Evolutionary conservation across 2,888 invertebrate species (phyloP).

Genomic region (Masnerella sp.): DNA sequence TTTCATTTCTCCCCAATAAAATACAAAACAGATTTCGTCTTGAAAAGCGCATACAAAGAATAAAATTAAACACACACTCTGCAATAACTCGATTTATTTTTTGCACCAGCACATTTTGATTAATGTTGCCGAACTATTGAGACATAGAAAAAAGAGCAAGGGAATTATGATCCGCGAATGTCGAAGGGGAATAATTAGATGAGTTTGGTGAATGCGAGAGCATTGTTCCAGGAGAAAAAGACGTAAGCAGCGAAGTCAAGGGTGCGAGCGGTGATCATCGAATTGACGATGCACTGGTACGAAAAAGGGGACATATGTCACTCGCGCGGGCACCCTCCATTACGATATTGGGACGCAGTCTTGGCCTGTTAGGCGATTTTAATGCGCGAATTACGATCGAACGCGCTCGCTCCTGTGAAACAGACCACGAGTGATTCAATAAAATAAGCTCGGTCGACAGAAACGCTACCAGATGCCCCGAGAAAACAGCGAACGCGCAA

Average conservation of each 20-base stretch:
- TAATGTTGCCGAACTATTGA: constrained; percentile 8
- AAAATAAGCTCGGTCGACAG: constrained; percentile 48
- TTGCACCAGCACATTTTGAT: constrained; percentile 9
- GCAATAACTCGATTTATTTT: neutral
- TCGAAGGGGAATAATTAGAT: constrained; percentile 62
- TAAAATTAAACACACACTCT: too few relatives aligned
- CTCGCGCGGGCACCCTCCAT: constrained; percentile 70
- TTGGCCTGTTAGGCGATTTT: constrained; percentile 57
- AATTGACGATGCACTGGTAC: constrained; percentile 72
- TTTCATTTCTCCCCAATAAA: neutral
- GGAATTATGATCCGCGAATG: constrained; percentile 45
- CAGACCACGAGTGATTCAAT: constrained; percentile 58
- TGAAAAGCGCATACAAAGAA: too few relatives aligned
- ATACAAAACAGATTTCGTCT: too few relatives aligned
- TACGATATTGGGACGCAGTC: constrained; percentile 70
- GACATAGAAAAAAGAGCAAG: constrained; percentile 33
- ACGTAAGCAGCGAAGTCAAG: constrained; percentile 52
- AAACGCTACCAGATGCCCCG: constrained; percentile 54
- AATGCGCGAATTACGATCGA: constrained; percentile 63
- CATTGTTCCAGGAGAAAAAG: constrained; percentile 59
- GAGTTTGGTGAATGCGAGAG: constrained; percentile 55
- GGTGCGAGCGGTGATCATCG: constrained; percentile 69
- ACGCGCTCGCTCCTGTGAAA: constrained; percentile 49
- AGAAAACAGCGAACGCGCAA: constrained; percentile 30
- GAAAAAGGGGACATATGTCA: constrained; percentile 74